These are phyloP conservation scores for Aramus guarauna DNA, from an alignment of 2,113 vertebrate genomes.

Conservation along the genomic window DNA sequence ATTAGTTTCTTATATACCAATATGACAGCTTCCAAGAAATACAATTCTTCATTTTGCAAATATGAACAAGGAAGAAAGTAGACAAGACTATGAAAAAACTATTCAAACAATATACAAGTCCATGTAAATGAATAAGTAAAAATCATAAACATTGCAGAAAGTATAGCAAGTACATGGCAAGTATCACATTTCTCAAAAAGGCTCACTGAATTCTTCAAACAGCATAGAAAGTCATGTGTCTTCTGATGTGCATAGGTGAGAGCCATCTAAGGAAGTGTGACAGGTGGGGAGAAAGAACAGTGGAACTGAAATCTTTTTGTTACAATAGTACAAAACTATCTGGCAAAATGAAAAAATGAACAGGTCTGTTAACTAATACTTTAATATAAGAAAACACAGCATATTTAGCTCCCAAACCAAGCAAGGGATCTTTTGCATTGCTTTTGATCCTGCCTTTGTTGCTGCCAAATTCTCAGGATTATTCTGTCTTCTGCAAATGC, in stretches of 20 bases:
- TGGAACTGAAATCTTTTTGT: background rate
- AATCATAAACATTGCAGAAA: background rate
- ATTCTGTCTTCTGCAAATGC: background rate
- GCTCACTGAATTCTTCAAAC: background rate
- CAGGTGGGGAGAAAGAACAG: background rate
- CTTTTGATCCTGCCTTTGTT: background rate
- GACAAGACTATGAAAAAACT: background rate
- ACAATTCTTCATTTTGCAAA: background rate
- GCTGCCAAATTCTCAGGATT: background rate
- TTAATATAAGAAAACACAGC: background rate
- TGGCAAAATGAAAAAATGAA: background rate
- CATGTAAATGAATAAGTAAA: background rate
- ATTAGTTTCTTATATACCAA: background rate
- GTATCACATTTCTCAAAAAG: background rate
- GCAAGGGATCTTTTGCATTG: background rate
- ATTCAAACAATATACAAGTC: background rate
- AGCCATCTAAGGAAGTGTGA: background rate
- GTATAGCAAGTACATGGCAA: background rate
- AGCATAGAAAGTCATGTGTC: background rate
- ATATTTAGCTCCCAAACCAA: background rate
- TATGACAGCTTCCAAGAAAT: background rate
- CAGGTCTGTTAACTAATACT: background rate
- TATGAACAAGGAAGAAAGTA: background rate
- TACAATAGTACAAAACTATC: background rate
- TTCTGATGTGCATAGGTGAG: background rate